Percentiles rank a stretch among this genome's conserved stretches.
Conservation (phyloP, 1,140 invertebrate species). For the Hycleus cichorii region DNA sequence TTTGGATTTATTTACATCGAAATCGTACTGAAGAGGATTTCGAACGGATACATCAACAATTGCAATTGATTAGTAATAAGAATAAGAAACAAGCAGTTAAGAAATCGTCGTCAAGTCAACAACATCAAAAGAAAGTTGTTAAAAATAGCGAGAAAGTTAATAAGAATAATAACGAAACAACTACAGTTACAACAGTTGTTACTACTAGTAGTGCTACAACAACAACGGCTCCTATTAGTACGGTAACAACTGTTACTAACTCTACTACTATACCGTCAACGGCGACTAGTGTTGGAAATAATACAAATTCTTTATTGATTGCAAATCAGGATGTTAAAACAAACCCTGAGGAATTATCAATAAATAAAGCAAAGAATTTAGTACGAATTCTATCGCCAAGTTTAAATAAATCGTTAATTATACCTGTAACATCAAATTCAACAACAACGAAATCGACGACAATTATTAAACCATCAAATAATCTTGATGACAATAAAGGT, state of each 20-base stretch:
- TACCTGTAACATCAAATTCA: conserved; percentile 29
- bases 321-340: neutral
- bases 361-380: conserved; percentile 27
- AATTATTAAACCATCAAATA: neutral
- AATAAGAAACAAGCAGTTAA: conserved; percentile 46
- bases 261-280: neutral
- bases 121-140: conserved; percentile 40
- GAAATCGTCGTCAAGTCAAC: conserved; percentile 40
- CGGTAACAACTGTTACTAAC: neutral
- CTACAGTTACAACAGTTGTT: neutral
- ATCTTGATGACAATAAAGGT: conserved; percentile 26
- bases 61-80: conserved; percentile 52
- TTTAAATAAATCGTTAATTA: conserved; percentile 37
- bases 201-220: no score
- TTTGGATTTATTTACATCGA: conserved; percentile 87
- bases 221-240: no score
- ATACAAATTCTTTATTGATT: no score
- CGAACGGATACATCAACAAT: conserved; percentile 57
- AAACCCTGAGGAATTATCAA: neutral
- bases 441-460: conserved; percentile 29
- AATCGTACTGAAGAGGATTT: conserved; percentile 67
- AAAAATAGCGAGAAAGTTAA: conserved; percentile 32
- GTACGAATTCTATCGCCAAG: conserved; percentile 39
- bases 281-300: no score
- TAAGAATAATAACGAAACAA: neutral